These are phyloP conservation scores for Galeruca laticollis DNA, from an alignment of 2,888 invertebrate species.

Conservation along the genomic window DNA sequence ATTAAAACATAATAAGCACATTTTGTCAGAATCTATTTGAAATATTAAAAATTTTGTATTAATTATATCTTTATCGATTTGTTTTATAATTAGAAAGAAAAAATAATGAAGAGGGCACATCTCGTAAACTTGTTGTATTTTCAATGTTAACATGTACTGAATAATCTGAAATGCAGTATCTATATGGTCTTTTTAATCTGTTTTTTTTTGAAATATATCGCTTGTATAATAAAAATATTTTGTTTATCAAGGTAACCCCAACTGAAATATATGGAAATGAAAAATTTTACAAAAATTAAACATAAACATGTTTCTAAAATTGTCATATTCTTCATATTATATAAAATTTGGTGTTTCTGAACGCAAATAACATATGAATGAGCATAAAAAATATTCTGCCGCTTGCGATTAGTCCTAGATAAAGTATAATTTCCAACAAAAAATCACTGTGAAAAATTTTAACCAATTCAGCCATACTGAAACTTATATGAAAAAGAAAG, in stretches of 20 bases:
- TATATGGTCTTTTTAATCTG: conserved; percentile 59
- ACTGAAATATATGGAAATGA: background rate
- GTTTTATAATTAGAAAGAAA: too few relatives aligned
- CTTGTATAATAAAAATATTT: conserved; percentile 59
- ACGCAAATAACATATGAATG: too few relatives aligned
- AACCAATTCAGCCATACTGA: background rate
- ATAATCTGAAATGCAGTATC: conserved; percentile 57
- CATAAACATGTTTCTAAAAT: background rate
- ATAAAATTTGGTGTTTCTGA: too few relatives aligned
- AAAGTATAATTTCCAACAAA: too few relatives aligned
- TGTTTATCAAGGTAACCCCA: background rate
- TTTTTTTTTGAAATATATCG: conserved; percentile 60
- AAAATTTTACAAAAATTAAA: background rate
- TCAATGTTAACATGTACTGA: conserved; percentile 4
- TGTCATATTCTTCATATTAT: background rate
- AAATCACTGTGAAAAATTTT: too few relatives aligned
- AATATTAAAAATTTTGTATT: too few relatives aligned
- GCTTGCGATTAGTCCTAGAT: too few relatives aligned
- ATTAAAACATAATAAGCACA: conserved; percentile 40
- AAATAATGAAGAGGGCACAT: background rate
- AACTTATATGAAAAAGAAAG: background rate
- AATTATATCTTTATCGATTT: too few relatives aligned
- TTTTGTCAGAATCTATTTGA: too few relatives aligned
- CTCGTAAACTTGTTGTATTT: background rate
- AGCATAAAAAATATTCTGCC: too few relatives aligned